Evolutionary conservation across 2,888 invertebrate species (phyloP).

Genomic region (Drosophila birchii): DNA sequence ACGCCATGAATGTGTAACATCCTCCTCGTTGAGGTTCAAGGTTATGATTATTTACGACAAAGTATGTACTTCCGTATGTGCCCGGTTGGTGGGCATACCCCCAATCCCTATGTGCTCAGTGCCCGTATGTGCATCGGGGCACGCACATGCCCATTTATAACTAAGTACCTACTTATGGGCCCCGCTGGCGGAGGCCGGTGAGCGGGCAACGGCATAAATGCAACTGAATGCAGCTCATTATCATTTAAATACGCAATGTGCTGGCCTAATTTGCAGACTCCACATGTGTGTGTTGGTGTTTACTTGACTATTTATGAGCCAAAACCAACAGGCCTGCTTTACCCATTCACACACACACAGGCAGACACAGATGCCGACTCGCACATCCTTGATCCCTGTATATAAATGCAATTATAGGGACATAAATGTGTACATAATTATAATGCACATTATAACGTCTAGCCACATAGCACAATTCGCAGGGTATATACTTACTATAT

Average conservation of each 20-base stretch:
- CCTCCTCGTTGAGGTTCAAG: conserved; percentile 59
- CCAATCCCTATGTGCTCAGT: conserved; percentile 6
- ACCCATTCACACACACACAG: conserved; percentile 26
- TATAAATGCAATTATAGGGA: conserved; percentile 31
- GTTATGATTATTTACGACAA: conserved; percentile 52
- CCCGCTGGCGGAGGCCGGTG: conserved; percentile 15
- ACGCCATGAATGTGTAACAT: conserved; percentile 32
- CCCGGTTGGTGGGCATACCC: conserved; percentile 2
- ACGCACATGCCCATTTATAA: conserved; percentile 33
- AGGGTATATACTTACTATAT: conserved; percentile 9
- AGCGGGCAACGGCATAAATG: conserved; percentile 32
- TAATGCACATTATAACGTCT: conserved; percentile 73
- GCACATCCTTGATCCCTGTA: conserved; percentile 14
- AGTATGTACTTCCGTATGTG: conserved; percentile 35
- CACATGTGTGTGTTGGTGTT: conserved; percentile 41
- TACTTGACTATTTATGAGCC: conserved; percentile 61
- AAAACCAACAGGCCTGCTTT: conserved; percentile 35
- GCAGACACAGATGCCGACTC: conserved; percentile 14
- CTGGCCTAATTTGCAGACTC: conserved; percentile 70
- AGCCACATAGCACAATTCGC: conserved; percentile 56
- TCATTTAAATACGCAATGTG: conserved; percentile 74
- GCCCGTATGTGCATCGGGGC: conserved; percentile 16
- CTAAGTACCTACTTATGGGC: conserved; percentile 43
- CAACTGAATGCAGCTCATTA: conserved; percentile 69
- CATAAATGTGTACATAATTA: conserved; percentile 53